Base-by-base conservation (phyloP, 2,888 invertebrate genomes). In the Erynnis tages region DNA sequence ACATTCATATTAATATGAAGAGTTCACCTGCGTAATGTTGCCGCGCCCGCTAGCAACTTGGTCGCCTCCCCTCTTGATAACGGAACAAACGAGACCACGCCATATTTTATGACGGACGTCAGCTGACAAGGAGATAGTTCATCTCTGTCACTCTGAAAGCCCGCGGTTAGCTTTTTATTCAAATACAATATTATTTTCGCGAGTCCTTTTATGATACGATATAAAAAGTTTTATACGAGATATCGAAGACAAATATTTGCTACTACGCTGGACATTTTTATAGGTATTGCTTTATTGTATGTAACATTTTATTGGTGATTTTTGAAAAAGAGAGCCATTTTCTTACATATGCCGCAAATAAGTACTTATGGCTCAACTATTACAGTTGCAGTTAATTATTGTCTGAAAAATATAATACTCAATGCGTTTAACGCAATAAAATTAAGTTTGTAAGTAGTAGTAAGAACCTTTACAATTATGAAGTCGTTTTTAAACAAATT, bases 71-170 rank as follows among this genome's bases (percentile, higher is more conserved):
- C 61, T 49, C 38, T 48, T 43, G 50, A 43, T 50, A 43, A 30
- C 44, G 8, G 49, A 43, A 50, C 50, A 43, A 43, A 41, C 35
- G 41, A 29, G 43, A 10, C 23, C 13, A 13, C 43, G 50, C 32
- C 50, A 50, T 50, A 50, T 50, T 50, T 50, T 43, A 50, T 30
- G 49, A 32, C 49, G 32, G 19, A 16, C 17, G 40, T 49, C 32
- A 43, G 19, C 25, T 50, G 41, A 34, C 49, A 50, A 43, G 49
- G 41, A 50, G 49, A 50, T 50, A 50, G 49, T 50, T 50, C 49
- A 50, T 50, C 49, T 50, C 32, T 35, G 49, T 50, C 49, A 38
- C 16, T 10, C 23, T 3, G 10, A 29, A 40, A 16, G 11, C 27
- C 16, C 34, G 49, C 41, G 32, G 23, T 48, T 43, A 35, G 23